Percentiles rank a stretch among this genome's conserved stretches.
phyloP scores from a whole-genome alignment of 2,113 vertebrate species.

The Dunckerocampus dactyliophorus region DNA sequence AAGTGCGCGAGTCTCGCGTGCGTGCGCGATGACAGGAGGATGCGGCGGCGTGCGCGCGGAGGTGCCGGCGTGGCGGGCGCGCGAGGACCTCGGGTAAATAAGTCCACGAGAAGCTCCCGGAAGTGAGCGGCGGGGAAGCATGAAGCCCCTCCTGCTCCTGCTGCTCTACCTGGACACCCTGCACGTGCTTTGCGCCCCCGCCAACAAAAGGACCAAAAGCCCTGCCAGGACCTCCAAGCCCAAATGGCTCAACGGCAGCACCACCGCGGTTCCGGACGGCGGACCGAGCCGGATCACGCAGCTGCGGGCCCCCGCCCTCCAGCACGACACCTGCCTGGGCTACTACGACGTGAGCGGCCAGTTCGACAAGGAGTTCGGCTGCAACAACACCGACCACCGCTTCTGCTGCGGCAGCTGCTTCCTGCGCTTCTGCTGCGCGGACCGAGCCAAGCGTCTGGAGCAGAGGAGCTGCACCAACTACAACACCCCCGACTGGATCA shows the following conservation, averaged over 20 bases:
- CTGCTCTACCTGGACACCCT: constrained; percentile 72
- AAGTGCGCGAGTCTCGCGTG: background rate
- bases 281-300: constrained; percentile 59
- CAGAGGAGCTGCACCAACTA: constrained; percentile 93
- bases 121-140: background rate
- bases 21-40: background rate
- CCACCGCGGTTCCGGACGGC: constrained; percentile 56
- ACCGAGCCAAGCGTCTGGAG: constrained; percentile 88
- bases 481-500: constrained; percentile 92
- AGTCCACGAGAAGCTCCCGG: background rate
- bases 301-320: constrained; percentile 70
- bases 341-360: constrained; percentile 98
- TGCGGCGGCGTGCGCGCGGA: background rate
- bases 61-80: background rate
- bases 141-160: constrained; percentile 72
- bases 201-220: constrained; percentile 60
- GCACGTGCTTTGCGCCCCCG: constrained; percentile 61
- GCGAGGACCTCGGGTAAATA: background rate
- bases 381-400: constrained; percentile 95
- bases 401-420: constrained; percentile 99
- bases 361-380: constrained; percentile 96
- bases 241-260: constrained; percentile 70
- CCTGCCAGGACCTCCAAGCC: constrained; percentile 49
- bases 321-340: constrained; percentile 89
- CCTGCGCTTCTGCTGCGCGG: constrained; percentile 97